phyloP scores from a whole-genome alignment of 1,140 invertebrate genomes.

The Lucilia cuprina region DNA sequence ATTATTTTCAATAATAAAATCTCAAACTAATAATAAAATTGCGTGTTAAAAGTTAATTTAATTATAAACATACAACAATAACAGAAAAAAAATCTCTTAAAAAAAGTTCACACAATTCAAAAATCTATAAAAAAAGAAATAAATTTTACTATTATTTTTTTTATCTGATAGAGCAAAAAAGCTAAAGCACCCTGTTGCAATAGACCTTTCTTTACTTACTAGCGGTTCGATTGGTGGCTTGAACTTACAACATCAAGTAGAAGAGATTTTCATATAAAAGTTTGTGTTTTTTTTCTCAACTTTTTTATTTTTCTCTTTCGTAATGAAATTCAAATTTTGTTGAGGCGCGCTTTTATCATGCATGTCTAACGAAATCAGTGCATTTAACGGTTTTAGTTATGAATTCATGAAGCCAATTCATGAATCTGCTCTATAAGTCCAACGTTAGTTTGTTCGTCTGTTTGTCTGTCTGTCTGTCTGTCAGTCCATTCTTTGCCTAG shows the following conservation, averaged over 20 bases:
- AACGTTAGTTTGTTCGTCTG: neutral
- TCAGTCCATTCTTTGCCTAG: neutral
- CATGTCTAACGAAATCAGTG: slow-evolving; percentile 1
- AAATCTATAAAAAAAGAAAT: neutral
- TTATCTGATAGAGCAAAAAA: too few relatives aligned
- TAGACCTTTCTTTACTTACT: too few relatives aligned
- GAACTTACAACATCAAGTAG: too few relatives aligned
- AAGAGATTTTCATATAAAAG: too few relatives aligned
- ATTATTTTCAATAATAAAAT: neutral
- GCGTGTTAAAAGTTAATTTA: neutral
- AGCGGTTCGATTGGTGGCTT: too few relatives aligned
- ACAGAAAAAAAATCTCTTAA: neutral
- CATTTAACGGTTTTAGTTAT: neutral
- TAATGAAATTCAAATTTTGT: neutral
- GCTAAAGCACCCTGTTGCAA: too few relatives aligned
- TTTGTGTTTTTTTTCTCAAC: too few relatives aligned
- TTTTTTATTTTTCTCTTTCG: too few relatives aligned
- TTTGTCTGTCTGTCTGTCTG: neutral
- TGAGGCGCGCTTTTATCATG: neutral
- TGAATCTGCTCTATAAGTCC: neutral
- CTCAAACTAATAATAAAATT: neutral
- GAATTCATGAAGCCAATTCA: neutral
- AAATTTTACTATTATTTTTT: neutral
- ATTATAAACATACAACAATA: neutral
- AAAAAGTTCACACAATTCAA: neutral